Conservation (phyloP, 2,888 invertebrate species). For the Phengaris alcon region DNA sequence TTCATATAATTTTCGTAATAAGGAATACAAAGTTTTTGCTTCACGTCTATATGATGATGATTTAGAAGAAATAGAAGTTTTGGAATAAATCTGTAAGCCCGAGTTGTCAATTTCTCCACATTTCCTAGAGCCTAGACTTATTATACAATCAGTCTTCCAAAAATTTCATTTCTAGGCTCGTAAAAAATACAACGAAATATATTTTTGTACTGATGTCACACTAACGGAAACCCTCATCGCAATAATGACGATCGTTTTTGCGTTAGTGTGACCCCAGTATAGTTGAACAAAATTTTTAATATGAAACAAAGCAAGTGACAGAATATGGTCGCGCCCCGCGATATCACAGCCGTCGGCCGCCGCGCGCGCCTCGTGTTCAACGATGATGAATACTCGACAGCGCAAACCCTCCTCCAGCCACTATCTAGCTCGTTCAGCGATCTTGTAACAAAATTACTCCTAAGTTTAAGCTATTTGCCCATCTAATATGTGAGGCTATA, state of each 20-base stretch:
- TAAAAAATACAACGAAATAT: slow-evolving; percentile 13
- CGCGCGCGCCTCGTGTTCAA: slow-evolving; percentile 42
- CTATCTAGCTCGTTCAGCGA: slow-evolving; percentile 23
- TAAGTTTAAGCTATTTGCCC: slow-evolving; percentile 7
- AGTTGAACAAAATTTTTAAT: slow-evolving; percentile 29
- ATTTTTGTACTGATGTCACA: background rate
- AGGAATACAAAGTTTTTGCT: too few relatives aligned
- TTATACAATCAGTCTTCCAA: slow-evolving; percentile 38
- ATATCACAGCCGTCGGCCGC: slow-evolving; percentile 72
- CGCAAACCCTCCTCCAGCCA: slow-evolving; percentile 10
- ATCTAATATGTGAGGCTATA: background rate
- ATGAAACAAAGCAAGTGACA: slow-evolving; percentile 8
- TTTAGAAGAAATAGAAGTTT: too few relatives aligned
- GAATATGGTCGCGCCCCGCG: slow-evolving; percentile 4
- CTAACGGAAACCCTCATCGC: background rate
- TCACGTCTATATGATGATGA: too few relatives aligned
- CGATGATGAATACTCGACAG: slow-evolving; percentile 10
- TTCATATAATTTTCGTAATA: too few relatives aligned
- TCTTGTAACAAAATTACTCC: slow-evolving; percentile 22
- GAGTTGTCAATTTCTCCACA: slow-evolving; percentile 27
- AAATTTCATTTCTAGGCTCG: slow-evolving; percentile 29
- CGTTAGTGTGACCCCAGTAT: background rate
- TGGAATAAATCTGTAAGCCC: background rate
- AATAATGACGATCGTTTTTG: background rate
- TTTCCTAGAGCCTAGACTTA: slow-evolving; percentile 28